These are phyloP conservation scores for Drosophila phalerata DNA, from an alignment of 2,888 invertebrate species.

Conservation along the genomic window DNA sequence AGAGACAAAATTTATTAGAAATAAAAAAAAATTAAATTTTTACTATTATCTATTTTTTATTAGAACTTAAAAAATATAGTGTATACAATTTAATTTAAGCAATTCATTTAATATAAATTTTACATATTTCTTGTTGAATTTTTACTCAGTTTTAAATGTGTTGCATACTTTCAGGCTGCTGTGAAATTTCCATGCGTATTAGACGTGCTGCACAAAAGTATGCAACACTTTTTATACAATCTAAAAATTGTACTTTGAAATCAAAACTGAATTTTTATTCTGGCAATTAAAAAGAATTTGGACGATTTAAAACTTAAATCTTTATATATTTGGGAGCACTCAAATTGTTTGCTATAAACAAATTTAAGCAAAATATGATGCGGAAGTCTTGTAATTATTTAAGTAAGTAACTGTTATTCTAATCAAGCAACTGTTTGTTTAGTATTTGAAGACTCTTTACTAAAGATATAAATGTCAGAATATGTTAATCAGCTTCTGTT, in stretches of 20 bases:
- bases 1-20: neutral
- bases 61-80: neutral
- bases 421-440: neutral
- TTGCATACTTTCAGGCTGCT: conserved; percentile 28
- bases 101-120: too few relatives aligned
- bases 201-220: conserved; percentile 4
- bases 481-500: conserved; percentile 27
- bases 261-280: too few relatives aligned
- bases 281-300: too few relatives aligned
- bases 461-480: conserved; percentile 5
- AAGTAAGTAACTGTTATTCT: neutral
- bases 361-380: neutral
- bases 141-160: neutral
- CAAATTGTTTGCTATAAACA: neutral
- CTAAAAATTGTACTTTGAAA: too few relatives aligned
- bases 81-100: too few relatives aligned
- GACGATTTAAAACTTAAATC: neutral
- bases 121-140: too few relatives aligned
- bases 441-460: neutral
- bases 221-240: conserved; percentile 13
- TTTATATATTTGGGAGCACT: too few relatives aligned
- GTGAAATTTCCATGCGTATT: accelerated
- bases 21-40: neutral
- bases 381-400: too few relatives aligned
- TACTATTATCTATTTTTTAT: too few relatives aligned